Percentiles rank a stretch among this genome's conserved stretches.
phyloP scores from a whole-genome alignment of 2,113 vertebrate species.

The Glareola pratincola region DNA sequence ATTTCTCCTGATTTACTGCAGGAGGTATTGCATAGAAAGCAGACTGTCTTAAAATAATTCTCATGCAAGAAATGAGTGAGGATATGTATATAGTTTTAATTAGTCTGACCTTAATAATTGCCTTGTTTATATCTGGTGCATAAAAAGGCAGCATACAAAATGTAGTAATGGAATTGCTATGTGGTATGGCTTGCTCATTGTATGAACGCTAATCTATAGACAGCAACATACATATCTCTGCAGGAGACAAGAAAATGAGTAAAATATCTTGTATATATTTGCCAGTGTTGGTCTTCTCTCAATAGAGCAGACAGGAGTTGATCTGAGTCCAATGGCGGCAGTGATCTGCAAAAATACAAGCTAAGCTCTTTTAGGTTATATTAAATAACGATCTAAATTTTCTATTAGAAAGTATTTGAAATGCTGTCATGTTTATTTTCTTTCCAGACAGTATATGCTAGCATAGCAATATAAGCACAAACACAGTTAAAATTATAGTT shows the following conservation, averaged over 20 bases:
- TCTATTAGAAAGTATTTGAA: neutral
- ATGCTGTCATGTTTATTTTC: neutral
- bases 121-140: neutral
- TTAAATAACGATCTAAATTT: neutral
- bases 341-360: neutral
- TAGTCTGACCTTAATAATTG: neutral
- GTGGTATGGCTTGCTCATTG: neutral
- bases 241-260: neutral
- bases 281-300: neutral
- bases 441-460: neutral
- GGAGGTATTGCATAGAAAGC: neutral
- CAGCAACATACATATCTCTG: neutral
- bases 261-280: neutral
- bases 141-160: neutral
- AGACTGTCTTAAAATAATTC: neutral
- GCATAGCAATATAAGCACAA: neutral
- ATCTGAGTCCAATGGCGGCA: neutral
- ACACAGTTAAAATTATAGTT: neutral
- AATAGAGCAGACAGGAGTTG: neutral
- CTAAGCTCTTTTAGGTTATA: neutral
- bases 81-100: neutral
- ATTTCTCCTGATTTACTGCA: neutral
- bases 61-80: neutral
- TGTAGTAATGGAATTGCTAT: neutral
- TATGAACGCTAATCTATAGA: neutral